A percentile compares a stretch with the other conserved stretches of the same genome.
phyloP scores from a whole-genome alignment of 2,797 vertebrate genomes.

The Acanthurus lineatus region DNA sequence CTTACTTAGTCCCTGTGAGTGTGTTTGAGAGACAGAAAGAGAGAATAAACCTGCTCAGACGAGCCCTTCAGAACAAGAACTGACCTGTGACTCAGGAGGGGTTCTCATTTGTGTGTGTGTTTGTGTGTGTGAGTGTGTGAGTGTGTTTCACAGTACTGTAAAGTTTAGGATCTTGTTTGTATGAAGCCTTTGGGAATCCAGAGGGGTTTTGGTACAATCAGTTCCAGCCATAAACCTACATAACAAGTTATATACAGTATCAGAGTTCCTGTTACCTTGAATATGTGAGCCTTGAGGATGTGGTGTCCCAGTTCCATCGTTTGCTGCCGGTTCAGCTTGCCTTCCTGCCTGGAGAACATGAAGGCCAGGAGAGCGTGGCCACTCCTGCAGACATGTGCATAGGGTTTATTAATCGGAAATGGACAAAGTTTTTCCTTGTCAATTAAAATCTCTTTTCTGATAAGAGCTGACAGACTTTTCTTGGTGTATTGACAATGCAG shows the following conservation, averaged over 20 bases:
- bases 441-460: not conserved
- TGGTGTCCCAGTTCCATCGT: slow-evolving; percentile 99
- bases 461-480: not conserved
- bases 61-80: slow-evolving; percentile 72
- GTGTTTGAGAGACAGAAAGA: slow-evolving; percentile 46
- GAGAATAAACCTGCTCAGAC: slow-evolving; percentile 73
- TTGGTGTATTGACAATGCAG: not conserved
- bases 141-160: slow-evolving; percentile 10
- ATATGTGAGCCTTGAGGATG: slow-evolving; percentile 99
- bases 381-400: slow-evolving; percentile 83
- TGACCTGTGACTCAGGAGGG: slow-evolving; percentile 57
- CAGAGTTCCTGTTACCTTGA: slow-evolving; percentile 88
- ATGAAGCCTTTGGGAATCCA: slow-evolving; percentile 19
- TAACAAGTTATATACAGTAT: slow-evolving; percentile 16
- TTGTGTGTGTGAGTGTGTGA: slow-evolving; percentile 15
- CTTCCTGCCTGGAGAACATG: slow-evolving; percentile 98
- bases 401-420: slow-evolving; percentile 8
- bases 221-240: slow-evolving; percentile 31
- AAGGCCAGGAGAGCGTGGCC: slow-evolving; percentile 98
- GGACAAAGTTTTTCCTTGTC: not conserved
- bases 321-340: slow-evolving; percentile 97
- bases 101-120: slow-evolving; percentile 25
- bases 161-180: slow-evolving; percentile 18
- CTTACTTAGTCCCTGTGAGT: slow-evolving; percentile 94
- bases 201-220: not conserved